Percentiles rank a stretch among this genome's conserved stretches.
phyloP scores from a whole-genome alignment of 2,113 vertebrate species.

The Psilopsiagon aurifrons region DNA sequence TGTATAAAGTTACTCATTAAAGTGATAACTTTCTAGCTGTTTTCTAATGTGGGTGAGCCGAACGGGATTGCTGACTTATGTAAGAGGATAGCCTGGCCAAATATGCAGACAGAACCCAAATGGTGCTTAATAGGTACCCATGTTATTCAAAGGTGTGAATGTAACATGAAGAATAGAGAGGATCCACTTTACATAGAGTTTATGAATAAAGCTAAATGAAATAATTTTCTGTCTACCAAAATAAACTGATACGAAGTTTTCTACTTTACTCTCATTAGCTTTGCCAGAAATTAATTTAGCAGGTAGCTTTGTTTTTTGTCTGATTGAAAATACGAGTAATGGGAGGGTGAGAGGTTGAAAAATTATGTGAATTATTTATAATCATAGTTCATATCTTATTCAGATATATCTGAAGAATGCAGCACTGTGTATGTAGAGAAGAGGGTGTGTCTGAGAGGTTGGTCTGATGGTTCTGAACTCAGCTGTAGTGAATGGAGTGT shows the following conservation, averaged over 20 bases:
- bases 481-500: not conserved
- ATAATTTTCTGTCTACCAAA: not conserved
- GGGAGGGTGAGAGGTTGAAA: not conserved
- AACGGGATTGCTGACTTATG: fast-evolving
- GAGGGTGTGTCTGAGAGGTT: not conserved
- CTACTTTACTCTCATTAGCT: not conserved
- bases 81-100: not conserved
- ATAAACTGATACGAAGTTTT: not conserved
- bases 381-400: not conserved
- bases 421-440: not conserved
- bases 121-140: fast-evolving
- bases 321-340: not conserved
- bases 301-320: not conserved
- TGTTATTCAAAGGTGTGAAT: not conserved
- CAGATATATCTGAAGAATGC: not conserved
- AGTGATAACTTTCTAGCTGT: not conserved
- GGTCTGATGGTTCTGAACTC: not conserved
- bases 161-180: not conserved
- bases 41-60: not conserved
- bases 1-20: not conserved
- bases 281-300: not conserved
- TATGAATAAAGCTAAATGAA: not conserved
- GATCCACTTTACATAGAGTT: not conserved
- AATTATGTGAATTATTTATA: not conserved
- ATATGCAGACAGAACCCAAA: not conserved